Conservation (phyloP, 2,797 vertebrate genomes). For the Momotus momota region DNA sequence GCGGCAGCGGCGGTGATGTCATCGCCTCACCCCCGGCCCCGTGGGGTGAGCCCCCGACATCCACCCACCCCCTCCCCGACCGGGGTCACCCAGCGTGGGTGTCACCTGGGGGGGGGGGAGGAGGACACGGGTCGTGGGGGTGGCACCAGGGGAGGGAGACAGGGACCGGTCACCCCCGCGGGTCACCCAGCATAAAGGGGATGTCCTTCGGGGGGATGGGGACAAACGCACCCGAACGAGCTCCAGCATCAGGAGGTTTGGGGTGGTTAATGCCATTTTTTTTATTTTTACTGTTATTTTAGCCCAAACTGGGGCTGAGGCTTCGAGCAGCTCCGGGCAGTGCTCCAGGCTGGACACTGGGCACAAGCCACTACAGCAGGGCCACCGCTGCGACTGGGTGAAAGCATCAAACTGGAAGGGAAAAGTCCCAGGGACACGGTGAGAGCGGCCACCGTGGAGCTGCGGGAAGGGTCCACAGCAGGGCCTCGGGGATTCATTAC, state of each 20-base stretch:
- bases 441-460: not conserved
- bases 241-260: not conserved
- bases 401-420: rapidly evolving
- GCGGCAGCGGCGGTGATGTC: conserved; percentile 88
- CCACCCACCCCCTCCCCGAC: not conserved
- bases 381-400: rapidly evolving
- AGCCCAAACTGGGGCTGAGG: not conserved
- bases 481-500: not conserved
- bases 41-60: not conserved
- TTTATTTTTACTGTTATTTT: not conserved
- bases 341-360: not conserved
- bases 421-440: rapidly evolving
- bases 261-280: not conserved
- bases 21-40: conserved; percentile 56
- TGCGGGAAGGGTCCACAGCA: not conserved
- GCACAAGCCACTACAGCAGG: not conserved
- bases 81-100: not conserved
- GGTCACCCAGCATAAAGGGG: not conserved
- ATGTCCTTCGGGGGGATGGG: too few species aligned
- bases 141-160: too few species aligned
- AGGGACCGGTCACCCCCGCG: too few species aligned
- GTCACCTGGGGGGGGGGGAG: too few species aligned
- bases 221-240: not conserved
- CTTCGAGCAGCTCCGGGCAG: not conserved
- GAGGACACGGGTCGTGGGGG: too few species aligned